Percentiles rank a stretch among this genome's conserved stretches.
phyloP scores from a whole-genome alignment of 2,888 invertebrate genomes.

The Drosophila tanythrix region DNA sequence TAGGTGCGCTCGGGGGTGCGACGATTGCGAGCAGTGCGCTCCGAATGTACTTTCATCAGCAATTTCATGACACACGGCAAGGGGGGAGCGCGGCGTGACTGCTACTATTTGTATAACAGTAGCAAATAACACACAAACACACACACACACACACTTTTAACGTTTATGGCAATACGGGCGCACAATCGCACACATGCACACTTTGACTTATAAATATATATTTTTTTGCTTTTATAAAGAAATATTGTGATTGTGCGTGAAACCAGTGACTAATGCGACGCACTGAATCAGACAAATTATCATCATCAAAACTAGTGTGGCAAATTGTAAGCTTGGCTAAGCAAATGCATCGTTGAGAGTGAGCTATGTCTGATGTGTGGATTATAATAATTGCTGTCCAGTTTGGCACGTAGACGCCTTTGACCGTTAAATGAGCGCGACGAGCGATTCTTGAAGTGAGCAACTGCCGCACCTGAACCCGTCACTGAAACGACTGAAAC shows the following conservation, averaged over 20 bases:
- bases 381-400: neutral
- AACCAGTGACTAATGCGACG: slow-evolving; percentile 28
- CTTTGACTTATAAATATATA: neutral
- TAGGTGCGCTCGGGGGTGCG: slow-evolving; percentile 48
- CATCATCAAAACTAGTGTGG: slow-evolving; percentile 11
- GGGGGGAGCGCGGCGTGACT: neutral
- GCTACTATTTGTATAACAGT: slow-evolving; percentile 14
- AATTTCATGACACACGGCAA: slow-evolving; percentile 77
- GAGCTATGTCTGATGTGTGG: neutral
- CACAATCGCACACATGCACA: slow-evolving; percentile 1
- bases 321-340: neutral
- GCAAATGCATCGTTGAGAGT: neutral
- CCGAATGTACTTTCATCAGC: slow-evolving; percentile 82
- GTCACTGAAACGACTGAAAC: slow-evolving; percentile 71
- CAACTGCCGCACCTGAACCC: slow-evolving; percentile 79
- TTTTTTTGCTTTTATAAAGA: neutral
- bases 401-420: slow-evolving; percentile 41
- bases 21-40: slow-evolving; percentile 45
- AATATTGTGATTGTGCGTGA: neutral
- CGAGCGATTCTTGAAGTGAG: slow-evolving; percentile 24
- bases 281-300: slow-evolving; percentile 34
- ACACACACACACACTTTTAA: slow-evolving; percentile 1
- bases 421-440: slow-evolving; percentile 55
- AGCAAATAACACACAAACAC: slow-evolving; percentile 7
- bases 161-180: neutral